Conservation (phyloP, 2,797 vertebrate genomes). For the Siniperca undulata region DNA sequence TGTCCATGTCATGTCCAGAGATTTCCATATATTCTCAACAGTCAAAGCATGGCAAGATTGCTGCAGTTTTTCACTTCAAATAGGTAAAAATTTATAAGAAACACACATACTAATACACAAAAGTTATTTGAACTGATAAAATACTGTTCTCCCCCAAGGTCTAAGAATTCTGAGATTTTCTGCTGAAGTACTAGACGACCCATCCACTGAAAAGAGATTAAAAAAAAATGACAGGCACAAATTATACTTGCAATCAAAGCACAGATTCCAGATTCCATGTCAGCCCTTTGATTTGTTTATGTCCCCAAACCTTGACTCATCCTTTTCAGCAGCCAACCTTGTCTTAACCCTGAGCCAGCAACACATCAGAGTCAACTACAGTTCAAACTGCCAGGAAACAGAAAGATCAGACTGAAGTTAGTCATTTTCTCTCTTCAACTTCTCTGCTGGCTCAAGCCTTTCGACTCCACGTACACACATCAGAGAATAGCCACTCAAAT, state of each 20-base stretch:
- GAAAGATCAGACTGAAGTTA: conserved; percentile 63
- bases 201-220: background rate
- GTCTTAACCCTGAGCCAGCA: conserved; percentile 62
- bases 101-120: background rate
- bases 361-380: conserved; percentile 59
- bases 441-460: conserved; percentile 64
- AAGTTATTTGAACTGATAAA: conserved; percentile 32
- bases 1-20: background rate
- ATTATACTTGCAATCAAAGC: conserved; percentile 44
- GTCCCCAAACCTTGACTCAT: conserved; percentile 58
- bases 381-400: conserved; percentile 68
- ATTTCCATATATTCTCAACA: background rate
- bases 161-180: conserved; percentile 3
- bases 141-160: background rate
- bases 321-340: conserved; percentile 51
- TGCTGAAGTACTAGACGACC: background rate
- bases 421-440: conserved; percentile 66
- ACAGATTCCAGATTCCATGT: conserved; percentile 33
- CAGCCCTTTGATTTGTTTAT: conserved; percentile 56
- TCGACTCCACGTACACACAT: conserved; percentile 63
- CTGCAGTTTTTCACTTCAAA: background rate
- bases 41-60: background rate
- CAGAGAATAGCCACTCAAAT: conserved; percentile 76
- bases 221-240: conserved; percentile 24
- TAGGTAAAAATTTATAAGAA: background rate